These are phyloP conservation scores for Otus scops DNA, from an alignment of 2,797 vertebrate genomes.

Conservation along the genomic window DNA sequence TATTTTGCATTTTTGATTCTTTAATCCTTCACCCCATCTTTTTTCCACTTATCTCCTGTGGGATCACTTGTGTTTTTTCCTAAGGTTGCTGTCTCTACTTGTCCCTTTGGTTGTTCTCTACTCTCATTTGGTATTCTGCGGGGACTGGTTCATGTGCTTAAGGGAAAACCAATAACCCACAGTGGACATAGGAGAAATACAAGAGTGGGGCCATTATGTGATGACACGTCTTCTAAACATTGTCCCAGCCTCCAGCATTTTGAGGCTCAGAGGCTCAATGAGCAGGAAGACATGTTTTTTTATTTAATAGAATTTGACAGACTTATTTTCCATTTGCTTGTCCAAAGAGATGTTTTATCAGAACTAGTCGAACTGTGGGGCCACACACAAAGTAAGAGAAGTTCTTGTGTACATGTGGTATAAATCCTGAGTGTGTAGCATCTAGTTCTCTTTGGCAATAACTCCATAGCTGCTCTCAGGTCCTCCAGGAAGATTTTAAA, in stretches of 20 bases:
- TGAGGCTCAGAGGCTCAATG: not conserved
- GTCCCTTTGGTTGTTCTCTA: not conserved
- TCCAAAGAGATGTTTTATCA: not conserved
- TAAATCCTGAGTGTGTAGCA: not conserved
- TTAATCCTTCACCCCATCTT: not conserved
- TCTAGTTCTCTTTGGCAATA: not conserved
- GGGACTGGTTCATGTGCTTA: not conserved
- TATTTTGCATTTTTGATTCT: not conserved
- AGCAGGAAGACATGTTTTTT: not conserved
- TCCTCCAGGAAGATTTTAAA: not conserved
- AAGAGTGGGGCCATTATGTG: not conserved
- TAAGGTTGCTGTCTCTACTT: not conserved
- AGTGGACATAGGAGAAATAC: not conserved
- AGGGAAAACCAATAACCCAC: not conserved
- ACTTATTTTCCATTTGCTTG: not conserved
- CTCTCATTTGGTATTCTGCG: not conserved
- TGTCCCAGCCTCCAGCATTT: not conserved
- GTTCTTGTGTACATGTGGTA: not conserved
- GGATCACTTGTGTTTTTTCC: not conserved
- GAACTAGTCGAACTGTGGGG: not conserved
- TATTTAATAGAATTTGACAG: not conserved
- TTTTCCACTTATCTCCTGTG: not conserved
- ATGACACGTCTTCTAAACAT: not conserved
- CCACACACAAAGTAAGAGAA: not conserved
- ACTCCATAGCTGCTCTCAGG: not conserved